A percentile compares a stretch with the other conserved stretches of the same genome.
Conservation (phyloP, 2,888 invertebrate species). For the Torymus tubicola region DNA sequence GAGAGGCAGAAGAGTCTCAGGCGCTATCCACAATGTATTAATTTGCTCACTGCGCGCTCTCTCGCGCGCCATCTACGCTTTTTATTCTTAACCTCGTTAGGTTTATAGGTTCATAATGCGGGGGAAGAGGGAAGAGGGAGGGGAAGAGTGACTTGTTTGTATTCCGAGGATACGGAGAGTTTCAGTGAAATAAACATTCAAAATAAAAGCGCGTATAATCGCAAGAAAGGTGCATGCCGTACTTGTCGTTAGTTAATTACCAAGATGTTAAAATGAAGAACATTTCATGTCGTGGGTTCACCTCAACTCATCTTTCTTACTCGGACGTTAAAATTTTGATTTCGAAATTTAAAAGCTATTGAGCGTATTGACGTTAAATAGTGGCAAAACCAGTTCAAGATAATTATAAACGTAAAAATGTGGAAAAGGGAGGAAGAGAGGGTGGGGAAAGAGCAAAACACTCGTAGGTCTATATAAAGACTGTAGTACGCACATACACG, state of each 20-base stretch:
- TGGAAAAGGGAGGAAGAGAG: not conserved
- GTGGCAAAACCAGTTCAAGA: slow-evolving; percentile 38
- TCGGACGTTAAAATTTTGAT: slow-evolving; percentile 19
- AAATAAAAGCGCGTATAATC: too few relatives aligned
- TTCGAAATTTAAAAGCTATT: slow-evolving; percentile 36
- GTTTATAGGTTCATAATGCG: too few relatives aligned
- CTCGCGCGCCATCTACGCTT: too few relatives aligned
- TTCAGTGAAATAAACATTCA: too few relatives aligned
- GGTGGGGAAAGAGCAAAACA: not conserved
- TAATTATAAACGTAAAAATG: slow-evolving; percentile 45
- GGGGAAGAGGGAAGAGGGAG: too few relatives aligned
- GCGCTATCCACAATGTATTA: slow-evolving; percentile 28
- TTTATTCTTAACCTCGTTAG: too few relatives aligned
- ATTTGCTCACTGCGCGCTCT: slow-evolving; percentile 5
- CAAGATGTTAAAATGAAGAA: not conserved
- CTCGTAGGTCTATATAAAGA: slow-evolving; percentile 37
- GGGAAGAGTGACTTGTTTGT: too few relatives aligned
- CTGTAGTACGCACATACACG: not conserved
- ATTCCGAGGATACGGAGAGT: too few relatives aligned
- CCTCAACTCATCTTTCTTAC: not conserved
- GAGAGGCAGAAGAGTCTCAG: slow-evolving; percentile 2
- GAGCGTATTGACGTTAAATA: slow-evolving; percentile 37
- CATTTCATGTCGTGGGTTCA: not conserved
- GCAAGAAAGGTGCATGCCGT: too few relatives aligned
- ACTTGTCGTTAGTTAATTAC: too few relatives aligned